phyloP scores from a whole-genome alignment of 2,797 vertebrate genomes.

The Neosilurus hyrtlii region DNA sequence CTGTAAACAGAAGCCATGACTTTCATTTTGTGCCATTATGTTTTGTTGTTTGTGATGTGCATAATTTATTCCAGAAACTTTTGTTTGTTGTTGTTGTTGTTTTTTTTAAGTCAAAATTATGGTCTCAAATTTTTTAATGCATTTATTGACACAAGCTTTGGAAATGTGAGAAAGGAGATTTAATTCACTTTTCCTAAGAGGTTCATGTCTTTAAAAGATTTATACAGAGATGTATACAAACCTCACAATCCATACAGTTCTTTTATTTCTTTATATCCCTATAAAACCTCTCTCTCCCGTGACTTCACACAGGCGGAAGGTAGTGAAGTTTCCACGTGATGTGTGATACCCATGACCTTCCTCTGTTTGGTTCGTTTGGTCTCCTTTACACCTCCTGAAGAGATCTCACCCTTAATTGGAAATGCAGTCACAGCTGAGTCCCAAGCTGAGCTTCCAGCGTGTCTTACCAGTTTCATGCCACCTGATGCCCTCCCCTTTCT shows the following conservation, averaged over 20 bases:
- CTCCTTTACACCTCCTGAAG: not conserved
- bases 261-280: not conserved
- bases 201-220: not conserved
- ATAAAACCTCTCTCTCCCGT: not conserved
- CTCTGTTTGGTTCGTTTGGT: not conserved
- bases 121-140: not conserved
- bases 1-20: too few species aligned
- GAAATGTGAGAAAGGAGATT: too few species aligned
- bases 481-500: not conserved
- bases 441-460: slow-evolving; percentile 12
- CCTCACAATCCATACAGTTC: not conserved
- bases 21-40: too few species aligned
- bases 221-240: not conserved
- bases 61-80: too few species aligned
- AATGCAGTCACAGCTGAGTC: slow-evolving; percentile 18
- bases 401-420: slow-evolving; percentile 36
- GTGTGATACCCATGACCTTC: not conserved
- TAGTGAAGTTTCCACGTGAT: not conserved
- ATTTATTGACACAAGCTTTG: not conserved
- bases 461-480: slow-evolving; percentile 27
- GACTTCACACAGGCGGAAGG: not conserved
- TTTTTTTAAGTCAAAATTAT: too few species aligned
- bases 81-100: too few species aligned
- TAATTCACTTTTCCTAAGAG: not conserved
- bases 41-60: too few species aligned